phyloP scores from a whole-genome alignment of 2,113 vertebrate species.

The Aptenodytes forsteri region DNA sequence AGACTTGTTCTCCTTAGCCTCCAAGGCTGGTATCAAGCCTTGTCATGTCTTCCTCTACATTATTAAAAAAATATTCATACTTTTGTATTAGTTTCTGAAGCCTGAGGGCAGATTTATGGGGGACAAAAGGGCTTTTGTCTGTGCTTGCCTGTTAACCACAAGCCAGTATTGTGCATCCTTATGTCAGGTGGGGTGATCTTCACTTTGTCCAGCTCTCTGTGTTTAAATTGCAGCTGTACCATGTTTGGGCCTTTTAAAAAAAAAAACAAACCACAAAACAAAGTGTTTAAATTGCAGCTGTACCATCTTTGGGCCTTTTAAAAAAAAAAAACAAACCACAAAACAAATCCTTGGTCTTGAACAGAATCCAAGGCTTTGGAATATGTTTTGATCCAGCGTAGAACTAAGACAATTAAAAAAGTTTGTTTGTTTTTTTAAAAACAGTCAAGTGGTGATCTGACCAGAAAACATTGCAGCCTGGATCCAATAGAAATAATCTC shows the following conservation, averaged over 20 bases:
- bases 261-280: neutral
- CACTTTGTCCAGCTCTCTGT: neutral
- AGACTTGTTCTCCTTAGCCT: neutral
- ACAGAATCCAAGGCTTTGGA: neutral
- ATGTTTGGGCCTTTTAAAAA: neutral
- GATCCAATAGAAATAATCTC: neutral
- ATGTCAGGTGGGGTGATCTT: neutral
- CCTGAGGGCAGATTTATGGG: neutral
- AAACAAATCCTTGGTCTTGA: neutral
- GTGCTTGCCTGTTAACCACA: neutral
- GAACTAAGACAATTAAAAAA: neutral
- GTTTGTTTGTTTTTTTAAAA: neutral
- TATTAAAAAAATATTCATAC: neutral
- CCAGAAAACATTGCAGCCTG: neutral
- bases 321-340: neutral
- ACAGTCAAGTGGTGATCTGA: neutral
- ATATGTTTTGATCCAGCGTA: neutral
- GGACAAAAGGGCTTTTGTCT: neutral
- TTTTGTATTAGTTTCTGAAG: neutral
- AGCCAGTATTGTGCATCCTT: neutral
- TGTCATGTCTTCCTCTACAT: neutral
- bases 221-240: neutral
- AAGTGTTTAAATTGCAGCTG: neutral
- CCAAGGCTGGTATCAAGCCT: neutral
- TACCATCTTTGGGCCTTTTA: neutral